A percentile compares a stretch with the other conserved stretches of the same genome.
phyloP scores from a whole-genome alignment of 1,140 invertebrate genomes.

The Ridgeia piscesae region DNA sequence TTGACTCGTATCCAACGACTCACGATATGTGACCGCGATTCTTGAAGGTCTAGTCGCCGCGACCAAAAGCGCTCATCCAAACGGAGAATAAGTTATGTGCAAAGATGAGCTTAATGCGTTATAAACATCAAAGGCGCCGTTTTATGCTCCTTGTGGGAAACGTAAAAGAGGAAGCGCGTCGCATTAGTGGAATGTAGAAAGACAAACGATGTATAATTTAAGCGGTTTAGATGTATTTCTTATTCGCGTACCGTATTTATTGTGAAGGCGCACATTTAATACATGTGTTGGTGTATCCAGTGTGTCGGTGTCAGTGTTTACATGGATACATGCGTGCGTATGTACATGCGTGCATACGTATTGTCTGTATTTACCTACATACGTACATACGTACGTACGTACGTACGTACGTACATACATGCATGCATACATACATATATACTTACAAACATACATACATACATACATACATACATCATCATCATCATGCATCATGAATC shows the following conservation, averaged over 20 bases:
- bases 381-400: neutral
- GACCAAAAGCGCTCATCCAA: neutral
- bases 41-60: neutral
- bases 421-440: neutral
- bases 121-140: neutral
- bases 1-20: neutral
- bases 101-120: neutral
- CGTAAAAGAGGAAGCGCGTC: neutral
- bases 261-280: neutral
- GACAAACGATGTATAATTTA: neutral
- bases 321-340: neutral
- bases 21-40: neutral
- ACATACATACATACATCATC: too few species aligned
- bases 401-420: neutral
- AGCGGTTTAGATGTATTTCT: neutral
- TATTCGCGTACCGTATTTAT: neutral
- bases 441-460: neutral
- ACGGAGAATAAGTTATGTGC: neutral
- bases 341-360: neutral
- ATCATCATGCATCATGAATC: too few species aligned
- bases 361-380: neutral
- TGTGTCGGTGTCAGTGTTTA: neutral
- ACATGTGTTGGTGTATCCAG: neutral
- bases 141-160: neutral
- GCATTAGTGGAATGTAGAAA: neutral